Conservation (phyloP, 2,797 vertebrate genomes). For the Hypotaenidia philippensis region DNA sequence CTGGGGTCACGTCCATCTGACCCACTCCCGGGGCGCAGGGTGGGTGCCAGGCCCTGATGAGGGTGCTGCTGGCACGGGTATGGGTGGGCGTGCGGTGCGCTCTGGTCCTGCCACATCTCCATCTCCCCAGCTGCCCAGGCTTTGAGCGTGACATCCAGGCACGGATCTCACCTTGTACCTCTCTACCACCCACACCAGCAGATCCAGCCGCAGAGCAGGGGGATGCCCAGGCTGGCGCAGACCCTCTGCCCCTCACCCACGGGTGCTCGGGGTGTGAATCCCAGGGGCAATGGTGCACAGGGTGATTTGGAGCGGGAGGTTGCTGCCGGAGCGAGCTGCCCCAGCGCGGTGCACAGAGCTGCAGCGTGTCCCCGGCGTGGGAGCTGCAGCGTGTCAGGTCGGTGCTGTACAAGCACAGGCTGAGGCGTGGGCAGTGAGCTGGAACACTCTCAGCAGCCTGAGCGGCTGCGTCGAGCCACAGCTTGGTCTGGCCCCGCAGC, state of each 20-base stretch:
- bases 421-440: neutral
- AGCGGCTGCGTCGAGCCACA: fast-evolving
- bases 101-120: neutral
- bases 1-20: fast-evolving
- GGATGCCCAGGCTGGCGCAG: neutral
- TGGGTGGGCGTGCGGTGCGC: fast-evolving
- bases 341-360: fast-evolving
- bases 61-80: neutral
- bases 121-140: neutral
- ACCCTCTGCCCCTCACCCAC: neutral
- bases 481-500: neutral
- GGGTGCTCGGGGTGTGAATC: neutral
- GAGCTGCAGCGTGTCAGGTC: neutral
- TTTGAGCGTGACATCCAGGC: neutral
- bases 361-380: neutral
- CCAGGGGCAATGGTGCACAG: fast-evolving
- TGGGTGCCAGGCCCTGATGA: fast-evolving
- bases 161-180: neutral
- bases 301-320: neutral
- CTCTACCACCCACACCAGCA: neutral
- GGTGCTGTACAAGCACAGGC: neutral
- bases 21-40: neutral
- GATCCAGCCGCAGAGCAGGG: fast-evolving
- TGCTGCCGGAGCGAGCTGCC: neutral
- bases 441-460: fast-evolving